A percentile compares a stretch with the other conserved stretches of the same genome.
These are phyloP conservation scores for Zygothrica quintamaculata DNA, from an alignment of 2,888 invertebrate species.

Conservation along the genomic window DNA sequence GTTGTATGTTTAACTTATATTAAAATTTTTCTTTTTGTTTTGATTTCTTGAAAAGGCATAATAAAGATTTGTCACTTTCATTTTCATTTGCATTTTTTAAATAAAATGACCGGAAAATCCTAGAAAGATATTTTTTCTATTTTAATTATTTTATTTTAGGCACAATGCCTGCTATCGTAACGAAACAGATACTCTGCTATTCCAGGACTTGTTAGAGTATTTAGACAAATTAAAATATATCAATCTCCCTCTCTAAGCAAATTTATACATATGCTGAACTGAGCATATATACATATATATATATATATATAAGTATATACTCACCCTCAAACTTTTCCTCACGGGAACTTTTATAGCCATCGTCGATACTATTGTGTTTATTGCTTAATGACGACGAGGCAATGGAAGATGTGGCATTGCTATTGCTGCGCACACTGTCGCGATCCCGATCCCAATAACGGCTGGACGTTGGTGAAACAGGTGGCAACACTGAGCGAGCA, in stretches of 20 bases:
- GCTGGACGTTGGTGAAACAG: constrained; percentile 82
- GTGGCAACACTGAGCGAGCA: constrained; percentile 81
- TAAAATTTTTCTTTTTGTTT: background rate
- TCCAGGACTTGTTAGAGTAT: no score
- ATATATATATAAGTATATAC: no score
- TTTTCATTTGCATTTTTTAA: background rate
- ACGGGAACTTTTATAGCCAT: constrained; percentile 68
- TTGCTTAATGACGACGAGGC: constrained; percentile 66
- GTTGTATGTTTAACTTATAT: background rate
- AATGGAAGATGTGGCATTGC: constrained; percentile 70
- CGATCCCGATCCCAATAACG: constrained; percentile 84
- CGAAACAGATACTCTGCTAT: no score
- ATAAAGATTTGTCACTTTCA: constrained; percentile 1
- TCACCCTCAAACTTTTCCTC: constrained; percentile 83
- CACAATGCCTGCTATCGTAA: no score
- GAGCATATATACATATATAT: no score
- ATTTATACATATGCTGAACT: no score
- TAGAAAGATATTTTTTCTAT: no score
- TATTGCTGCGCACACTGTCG: constrained; percentile 66
- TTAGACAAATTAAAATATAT: no score
- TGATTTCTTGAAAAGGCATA: constrained; percentile 7
- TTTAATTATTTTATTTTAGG: no score
- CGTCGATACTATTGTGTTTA: constrained; percentile 68
- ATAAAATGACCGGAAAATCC: background rate
- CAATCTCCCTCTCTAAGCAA: no score